These are phyloP conservation scores for Pleuronectes platessa DNA, from an alignment of 2,113 vertebrate genomes.

Conservation along the genomic window DNA sequence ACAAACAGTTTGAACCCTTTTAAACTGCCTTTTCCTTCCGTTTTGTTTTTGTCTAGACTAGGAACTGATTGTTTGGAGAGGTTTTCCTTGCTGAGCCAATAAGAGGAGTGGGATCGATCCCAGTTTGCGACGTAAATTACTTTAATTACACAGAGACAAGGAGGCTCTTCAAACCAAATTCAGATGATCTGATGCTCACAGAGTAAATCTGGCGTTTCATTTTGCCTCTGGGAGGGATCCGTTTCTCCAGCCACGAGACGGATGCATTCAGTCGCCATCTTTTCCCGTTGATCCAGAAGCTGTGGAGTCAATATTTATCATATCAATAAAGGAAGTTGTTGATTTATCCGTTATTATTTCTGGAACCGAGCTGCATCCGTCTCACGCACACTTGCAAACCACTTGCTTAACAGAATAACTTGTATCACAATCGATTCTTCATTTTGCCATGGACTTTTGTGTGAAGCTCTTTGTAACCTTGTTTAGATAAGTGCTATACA, in stretches of 20 bases:
- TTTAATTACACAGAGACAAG: neutral
- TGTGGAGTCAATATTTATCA: neutral
- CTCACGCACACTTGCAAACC: no score
- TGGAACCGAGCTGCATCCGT: no score
- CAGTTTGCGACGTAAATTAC: no score
- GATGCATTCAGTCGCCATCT: neutral
- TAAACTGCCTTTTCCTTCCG: neutral
- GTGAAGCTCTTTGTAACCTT: no score
- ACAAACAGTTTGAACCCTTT: neutral
- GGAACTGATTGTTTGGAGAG: neutral
- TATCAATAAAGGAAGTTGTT: neutral
- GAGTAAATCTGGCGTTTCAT: no score
- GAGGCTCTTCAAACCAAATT: no score
- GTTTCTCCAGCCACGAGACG: neutral
- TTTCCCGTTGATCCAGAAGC: neutral
- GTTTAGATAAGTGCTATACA: no score
- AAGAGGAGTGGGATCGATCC: neutral
- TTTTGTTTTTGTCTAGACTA: neutral
- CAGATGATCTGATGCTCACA: neutral
- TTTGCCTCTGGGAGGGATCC: neutral
- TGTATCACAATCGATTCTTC: no score
- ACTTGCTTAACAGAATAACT: no score
- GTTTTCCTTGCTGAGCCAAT: neutral
- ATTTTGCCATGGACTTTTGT: no score
- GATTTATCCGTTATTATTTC: no score